phyloP scores from a whole-genome alignment of 2,888 invertebrate species.

The Troides helena region DNA sequence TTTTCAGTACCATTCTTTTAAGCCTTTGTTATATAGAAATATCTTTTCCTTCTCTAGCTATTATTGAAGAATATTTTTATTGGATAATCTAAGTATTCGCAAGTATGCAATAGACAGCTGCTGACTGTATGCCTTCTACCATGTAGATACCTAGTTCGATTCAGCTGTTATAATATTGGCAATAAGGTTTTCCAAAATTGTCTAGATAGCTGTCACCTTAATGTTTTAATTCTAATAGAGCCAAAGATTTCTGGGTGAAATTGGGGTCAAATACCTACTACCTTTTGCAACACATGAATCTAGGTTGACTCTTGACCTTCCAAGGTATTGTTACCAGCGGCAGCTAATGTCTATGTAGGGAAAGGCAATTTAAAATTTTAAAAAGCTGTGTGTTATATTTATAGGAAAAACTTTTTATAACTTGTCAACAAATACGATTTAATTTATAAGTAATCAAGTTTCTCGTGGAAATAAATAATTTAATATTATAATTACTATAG shows the following conservation, averaged over 20 bases:
- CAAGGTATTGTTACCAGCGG: not conserved
- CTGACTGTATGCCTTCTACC: not conserved
- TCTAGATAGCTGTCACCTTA: too few relatives aligned
- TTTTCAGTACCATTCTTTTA: not conserved
- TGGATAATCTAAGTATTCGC: not conserved
- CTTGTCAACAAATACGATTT: too few relatives aligned
- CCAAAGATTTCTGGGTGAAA: not conserved
- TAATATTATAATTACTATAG: too few relatives aligned
- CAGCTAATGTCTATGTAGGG: not conserved
- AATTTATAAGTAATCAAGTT: too few relatives aligned
- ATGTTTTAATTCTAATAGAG: too few relatives aligned
- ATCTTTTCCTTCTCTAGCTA: not conserved
- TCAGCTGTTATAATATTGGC: not conserved
- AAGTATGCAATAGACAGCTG: not conserved
- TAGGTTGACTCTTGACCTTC: constrained; percentile 4
- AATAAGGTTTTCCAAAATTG: too few relatives aligned
- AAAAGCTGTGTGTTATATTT: not conserved
- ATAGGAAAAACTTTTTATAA: not conserved
- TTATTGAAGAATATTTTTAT: not conserved
- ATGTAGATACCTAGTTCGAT: not conserved
- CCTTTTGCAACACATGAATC: not conserved
- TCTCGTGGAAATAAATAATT: too few relatives aligned
- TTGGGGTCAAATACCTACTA: not conserved
- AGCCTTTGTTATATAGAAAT: not conserved
- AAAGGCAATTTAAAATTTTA: not conserved